phyloP scores from a whole-genome alignment of 2,113 vertebrate genomes.

The Dolichotis patagonum region DNA sequence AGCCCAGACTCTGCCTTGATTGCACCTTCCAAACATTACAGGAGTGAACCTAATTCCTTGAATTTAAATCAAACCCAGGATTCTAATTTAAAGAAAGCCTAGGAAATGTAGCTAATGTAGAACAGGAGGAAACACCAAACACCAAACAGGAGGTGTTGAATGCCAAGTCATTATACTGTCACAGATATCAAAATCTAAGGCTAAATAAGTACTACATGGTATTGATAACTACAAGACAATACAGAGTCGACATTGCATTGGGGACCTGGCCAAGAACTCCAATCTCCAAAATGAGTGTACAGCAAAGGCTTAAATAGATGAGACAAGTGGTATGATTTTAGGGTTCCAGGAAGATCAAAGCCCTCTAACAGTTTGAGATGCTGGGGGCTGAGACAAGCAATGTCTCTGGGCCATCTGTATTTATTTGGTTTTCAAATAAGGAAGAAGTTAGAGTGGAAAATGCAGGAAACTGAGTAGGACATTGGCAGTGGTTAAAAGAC shows the following conservation, averaged over 20 bases:
- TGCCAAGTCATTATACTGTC: not conserved
- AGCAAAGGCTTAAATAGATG: too few species aligned
- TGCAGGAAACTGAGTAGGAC: too few species aligned
- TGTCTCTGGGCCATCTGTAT: too few species aligned
- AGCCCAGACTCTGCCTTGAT: not conserved
- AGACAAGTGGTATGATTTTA: too few species aligned
- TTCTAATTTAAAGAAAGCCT: not conserved
- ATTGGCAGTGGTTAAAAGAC: too few species aligned
- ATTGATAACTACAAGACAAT: not conserved
- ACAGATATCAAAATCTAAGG: not conserved
- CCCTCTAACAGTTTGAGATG: too few species aligned
- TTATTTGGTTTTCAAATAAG: too few species aligned
- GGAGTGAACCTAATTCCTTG: not conserved
- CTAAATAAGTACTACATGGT: not conserved
- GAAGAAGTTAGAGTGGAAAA: too few species aligned
- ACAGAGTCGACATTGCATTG: not conserved
- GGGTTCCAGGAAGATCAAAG: too few species aligned
- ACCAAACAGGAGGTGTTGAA: not conserved
- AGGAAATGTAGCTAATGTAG: not conserved
- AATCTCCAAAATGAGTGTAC: too few species aligned
- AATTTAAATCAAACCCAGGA: constrained; percentile 17
- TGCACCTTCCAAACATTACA: constrained; percentile 17
- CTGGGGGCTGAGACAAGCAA: too few species aligned
- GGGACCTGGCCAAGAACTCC: too few species aligned
- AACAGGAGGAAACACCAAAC: not conserved